Evolutionary conservation across 2,888 invertebrate species (phyloP).

Genomic region (Nycteola revayana): DNA sequence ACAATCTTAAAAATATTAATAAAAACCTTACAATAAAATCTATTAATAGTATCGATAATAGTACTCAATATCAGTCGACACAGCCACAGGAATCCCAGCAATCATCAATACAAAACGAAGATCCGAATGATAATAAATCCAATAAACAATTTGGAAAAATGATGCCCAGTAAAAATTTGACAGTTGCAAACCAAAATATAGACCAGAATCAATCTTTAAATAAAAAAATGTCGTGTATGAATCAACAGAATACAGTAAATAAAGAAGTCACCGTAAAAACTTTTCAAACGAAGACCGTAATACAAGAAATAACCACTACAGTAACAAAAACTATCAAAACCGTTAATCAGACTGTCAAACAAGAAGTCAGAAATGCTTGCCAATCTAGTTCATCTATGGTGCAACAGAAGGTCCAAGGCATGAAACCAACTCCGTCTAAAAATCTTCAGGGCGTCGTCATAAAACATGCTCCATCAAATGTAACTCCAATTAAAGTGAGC

Average conservation of each 20-base stretch:
- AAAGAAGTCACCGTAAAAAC: constrained; percentile 70
- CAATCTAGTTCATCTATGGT: constrained; percentile 37
- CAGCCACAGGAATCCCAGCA: constrained; percentile 25
- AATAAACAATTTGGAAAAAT: constrained; percentile 34
- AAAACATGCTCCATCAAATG: constrained; percentile 46
- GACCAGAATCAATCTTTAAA: constrained; percentile 37
- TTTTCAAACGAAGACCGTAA: constrained; percentile 67
- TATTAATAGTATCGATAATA: constrained; percentile 22
- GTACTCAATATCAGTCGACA: constrained; percentile 14
- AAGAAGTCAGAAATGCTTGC: constrained; percentile 51
- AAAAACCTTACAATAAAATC: constrained; percentile 52
- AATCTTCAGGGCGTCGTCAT: constrained; percentile 52
- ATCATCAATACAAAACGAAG: constrained; percentile 32
- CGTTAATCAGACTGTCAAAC: constrained; percentile 64
- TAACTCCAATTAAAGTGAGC: constrained; percentile 40
- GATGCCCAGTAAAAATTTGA: constrained; percentile 20
- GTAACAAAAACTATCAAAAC: constrained; percentile 75
- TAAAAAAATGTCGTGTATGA: constrained; percentile 46
- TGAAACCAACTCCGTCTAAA: constrained; percentile 39
- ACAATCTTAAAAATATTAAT: constrained; percentile 50
- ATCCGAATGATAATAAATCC: constrained; percentile 42
- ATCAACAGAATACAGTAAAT: constrained; percentile 59
- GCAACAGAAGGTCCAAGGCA: constrained; percentile 45
- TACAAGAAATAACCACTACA: constrained; percentile 74
- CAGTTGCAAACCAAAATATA: constrained; percentile 16